Evolutionary conservation across 2,113 vertebrate genomes (phyloP), one percentile per base, ranked within the genome.

Genomic region (Hippocampus zosterae): DNA sequence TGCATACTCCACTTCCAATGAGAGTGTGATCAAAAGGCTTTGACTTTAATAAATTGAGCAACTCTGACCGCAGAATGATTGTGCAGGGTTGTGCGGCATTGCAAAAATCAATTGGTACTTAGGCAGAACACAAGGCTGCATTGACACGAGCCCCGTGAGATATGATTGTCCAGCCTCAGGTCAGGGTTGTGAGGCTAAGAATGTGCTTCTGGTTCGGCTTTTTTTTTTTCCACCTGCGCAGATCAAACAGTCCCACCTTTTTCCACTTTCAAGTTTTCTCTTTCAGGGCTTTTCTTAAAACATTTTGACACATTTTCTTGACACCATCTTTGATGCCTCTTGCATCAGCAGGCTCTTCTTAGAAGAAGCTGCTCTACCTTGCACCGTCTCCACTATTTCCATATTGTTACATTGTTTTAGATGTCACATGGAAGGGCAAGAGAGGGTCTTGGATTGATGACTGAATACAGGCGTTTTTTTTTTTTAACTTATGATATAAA

Each of bases 31-130:
- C 67, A 75, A 74, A 86, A 57, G 41, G 62, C 79, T 77, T 71
- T 27, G 42, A 61, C 53, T 79, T 67, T 76, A 81, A 76, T 83
- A 66, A 77, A 84, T 80, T 48, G 68, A 82, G 68, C 62, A 76
- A 57, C 69, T 53, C 37, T 3, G 75, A 65, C 70, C 74, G 75
- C 65, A 63, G 75, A 72, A 80, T 77, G 69, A 72, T 29, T 64
- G 67, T 64, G 71, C 74, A 67, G 73, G 73, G 72, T 72, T 73
- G 67, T 84, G 76, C 86, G 80, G 82, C 82, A 75, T 74, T 79
- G 75, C 21, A 67, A 46, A 78, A 87, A 90, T 89, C 86, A 83
- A 90, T 89, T 72, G 79, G 72, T 73, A 71, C 81, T 89, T 82
- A 78, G 82, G 70, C 70, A 41, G 67, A 83, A 87, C 79, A 82